Evolutionary conservation across 2,113 vertebrate species (phyloP).

Genomic region (Crotalus helleri): DNA sequence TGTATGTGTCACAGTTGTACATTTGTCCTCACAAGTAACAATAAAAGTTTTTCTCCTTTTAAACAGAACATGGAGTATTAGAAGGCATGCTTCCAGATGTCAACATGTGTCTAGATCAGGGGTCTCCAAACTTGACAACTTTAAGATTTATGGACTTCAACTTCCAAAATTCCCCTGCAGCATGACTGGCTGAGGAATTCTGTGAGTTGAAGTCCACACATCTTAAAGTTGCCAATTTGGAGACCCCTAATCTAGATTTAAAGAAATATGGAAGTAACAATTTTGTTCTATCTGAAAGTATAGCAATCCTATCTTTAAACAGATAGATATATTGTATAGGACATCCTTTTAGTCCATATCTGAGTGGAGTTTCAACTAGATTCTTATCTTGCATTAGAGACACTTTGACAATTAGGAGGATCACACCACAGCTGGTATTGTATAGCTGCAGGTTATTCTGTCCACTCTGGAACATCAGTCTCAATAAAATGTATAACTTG

Average conservation of each 20-base stretch:
- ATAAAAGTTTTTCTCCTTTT: neutral
- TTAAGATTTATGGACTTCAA: neutral
- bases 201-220: neutral
- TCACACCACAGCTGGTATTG: neutral
- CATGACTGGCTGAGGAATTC: neutral
- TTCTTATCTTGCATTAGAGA: neutral
- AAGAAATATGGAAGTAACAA: neutral
- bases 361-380: neutral
- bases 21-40: neutral
- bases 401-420: neutral
- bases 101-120: neutral
- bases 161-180: neutral
- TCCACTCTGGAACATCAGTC: slow-evolving; percentile 8
- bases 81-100: neutral
- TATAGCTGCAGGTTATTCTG: neutral
- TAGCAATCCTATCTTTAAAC: neutral
- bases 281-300: neutral
- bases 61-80: neutral
- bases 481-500: neutral
- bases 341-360: neutral
- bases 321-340: neutral
- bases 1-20: neutral
- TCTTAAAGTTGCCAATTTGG: neutral
- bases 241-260: neutral
- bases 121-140: neutral